Evolutionary conservation across 1,140 invertebrate species (phyloP), one percentile per base, ranked within the genome.

Genomic region (Heterodera schachtii): DNA sequence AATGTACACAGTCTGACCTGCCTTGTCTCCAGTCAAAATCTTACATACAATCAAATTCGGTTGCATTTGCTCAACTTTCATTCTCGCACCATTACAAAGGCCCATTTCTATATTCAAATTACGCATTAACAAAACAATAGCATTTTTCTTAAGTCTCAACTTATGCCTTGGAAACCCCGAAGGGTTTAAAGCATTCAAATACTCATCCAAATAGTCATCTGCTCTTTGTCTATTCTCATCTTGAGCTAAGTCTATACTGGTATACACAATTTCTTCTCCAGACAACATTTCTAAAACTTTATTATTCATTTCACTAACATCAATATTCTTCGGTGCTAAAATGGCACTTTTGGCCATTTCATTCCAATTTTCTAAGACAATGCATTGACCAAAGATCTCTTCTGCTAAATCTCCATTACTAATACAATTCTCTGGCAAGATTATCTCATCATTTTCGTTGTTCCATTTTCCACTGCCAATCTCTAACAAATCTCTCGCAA

Each of bases 401-500:
- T 82, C 73, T n/a, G 74, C 70, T n/a, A 83, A 64, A 21, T 70
- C 52, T n/a, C 73, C 64, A 49, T 77, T 81, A 19, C 57, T 57
- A 31, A 80, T 69, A 71, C 75, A 75, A 60, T 83, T 77, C 46
- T 73, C 13, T 44, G 84, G 83, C 44, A 87, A 70, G 49, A 81
- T 79, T n/a, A 84, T 80, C 43, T 85, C 66, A 41, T 85, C 83
- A 66, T 84, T 66, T 44, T 79, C 79, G 64, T 73, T 49, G 47
- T 83, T 77, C 70, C 52, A 41, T 84, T 52, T 69, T 66, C 87
- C 87, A 73, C 86, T 75, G 49, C 85, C 86, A 41, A 87, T 70
- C 49, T 84, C n/a, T 49, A 87, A 43, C 11, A 88, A 41, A 78
- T 73, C 80, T 49, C 86, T 71, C 49, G 85, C 82, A 84, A 88